A percentile compares a stretch with the other conserved stretches of the same genome.
Conservation (phyloP, 2,888 invertebrate genomes). For the Orthonychiurus folsomi region DNA sequence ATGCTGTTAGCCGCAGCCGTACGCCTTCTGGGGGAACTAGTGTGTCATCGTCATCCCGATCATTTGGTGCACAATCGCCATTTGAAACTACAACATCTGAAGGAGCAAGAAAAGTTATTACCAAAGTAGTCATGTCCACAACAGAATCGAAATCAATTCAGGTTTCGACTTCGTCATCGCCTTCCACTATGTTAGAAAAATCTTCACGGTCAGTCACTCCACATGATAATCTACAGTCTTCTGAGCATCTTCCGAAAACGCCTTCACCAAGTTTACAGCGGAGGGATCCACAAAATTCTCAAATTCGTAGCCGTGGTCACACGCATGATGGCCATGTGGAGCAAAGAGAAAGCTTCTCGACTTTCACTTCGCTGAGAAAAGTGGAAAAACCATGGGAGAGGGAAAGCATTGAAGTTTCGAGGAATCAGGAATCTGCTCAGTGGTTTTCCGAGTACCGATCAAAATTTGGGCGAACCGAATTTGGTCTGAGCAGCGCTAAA, state of each 20-base stretch:
- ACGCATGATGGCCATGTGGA: too few species aligned
- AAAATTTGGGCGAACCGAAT: slow-evolving; percentile 49
- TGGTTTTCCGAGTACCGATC: slow-evolving; percentile 56
- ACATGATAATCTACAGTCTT: too few species aligned
- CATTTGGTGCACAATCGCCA: not conserved
- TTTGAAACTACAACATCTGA: too few species aligned
- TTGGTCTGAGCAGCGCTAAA: not conserved
- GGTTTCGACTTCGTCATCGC: not conserved
- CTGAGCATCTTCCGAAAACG: too few species aligned
- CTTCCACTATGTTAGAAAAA: not conserved
- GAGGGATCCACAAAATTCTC: too few species aligned
- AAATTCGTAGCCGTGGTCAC: too few species aligned
- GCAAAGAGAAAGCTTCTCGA: too few species aligned
- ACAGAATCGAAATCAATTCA: too few species aligned
- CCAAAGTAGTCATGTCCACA: too few species aligned
- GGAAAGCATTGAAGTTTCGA: not conserved
- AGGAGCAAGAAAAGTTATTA: too few species aligned
- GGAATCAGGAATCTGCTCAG: not conserved
- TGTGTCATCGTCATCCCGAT: not conserved
- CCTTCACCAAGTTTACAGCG: not conserved
- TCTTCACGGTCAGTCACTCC: too few species aligned
- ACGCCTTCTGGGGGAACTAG: too few species aligned
- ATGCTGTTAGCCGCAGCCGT: slow-evolving; percentile 5
- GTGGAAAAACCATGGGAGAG: not conserved
- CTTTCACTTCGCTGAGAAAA: not conserved